These are phyloP conservation scores for Pelobates fuscus DNA, from an alignment of 2,113 vertebrate species.

Conservation along the genomic window DNA sequence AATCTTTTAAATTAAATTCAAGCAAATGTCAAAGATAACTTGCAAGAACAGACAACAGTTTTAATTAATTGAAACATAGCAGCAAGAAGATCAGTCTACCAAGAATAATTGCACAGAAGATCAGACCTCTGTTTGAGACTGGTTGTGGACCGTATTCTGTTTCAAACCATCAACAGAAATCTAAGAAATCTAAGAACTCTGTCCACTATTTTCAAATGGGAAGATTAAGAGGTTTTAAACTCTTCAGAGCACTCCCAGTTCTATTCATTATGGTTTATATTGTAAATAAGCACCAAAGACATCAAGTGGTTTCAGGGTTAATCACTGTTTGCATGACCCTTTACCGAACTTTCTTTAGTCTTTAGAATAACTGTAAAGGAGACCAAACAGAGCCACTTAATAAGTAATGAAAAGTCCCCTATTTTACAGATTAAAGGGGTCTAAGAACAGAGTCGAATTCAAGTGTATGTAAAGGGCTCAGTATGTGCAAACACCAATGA, in stretches of 20 bases:
- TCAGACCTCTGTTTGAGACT: no score
- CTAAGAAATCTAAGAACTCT: neutral
- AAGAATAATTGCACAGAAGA: no score
- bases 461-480: neutral
- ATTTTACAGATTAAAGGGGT: constrained; percentile 17
- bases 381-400: constrained; percentile 72
- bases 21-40: no score
- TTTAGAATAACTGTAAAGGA: constrained; percentile 69
- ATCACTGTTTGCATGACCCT: constrained; percentile 75
- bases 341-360: constrained; percentile 69
- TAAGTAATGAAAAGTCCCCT: constrained; percentile 28
- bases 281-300: constrained; percentile 56
- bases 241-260: constrained; percentile 44
- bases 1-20: no score
- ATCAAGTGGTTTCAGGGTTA: constrained; percentile 51
- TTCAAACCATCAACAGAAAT: constrained; percentile 8
- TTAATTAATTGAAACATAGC: no score
- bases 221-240: constrained; percentile 1
- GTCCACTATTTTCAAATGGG: neutral
- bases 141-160: no score
- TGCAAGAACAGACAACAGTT: no score
- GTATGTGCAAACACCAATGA: neutral
- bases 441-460: no score
- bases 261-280: constrained; percentile 52
- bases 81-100: no score